Conservation (phyloP, 2,113 vertebrate genomes). For the Melanerpes formicivorus region DNA sequence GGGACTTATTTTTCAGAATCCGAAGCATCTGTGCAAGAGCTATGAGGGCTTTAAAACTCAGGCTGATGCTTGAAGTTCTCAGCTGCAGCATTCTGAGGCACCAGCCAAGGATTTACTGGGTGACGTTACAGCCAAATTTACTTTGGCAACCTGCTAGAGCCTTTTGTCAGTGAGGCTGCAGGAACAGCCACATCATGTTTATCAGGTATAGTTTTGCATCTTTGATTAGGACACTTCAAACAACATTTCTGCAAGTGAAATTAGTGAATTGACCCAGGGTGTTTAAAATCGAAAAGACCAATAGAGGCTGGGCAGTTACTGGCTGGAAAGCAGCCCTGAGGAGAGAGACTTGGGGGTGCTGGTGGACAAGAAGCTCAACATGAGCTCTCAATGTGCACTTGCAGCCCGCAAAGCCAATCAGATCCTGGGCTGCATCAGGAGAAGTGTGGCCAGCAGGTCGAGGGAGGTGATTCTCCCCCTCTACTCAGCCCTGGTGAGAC, state of each 20-base stretch:
- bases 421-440: too few species aligned
- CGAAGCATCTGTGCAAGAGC: background rate
- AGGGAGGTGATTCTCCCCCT: too few species aligned
- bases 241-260: slow-evolving; percentile 18
- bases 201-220: background rate
- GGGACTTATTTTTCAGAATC: background rate
- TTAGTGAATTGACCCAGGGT: background rate
- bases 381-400: too few species aligned
- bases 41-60: background rate
- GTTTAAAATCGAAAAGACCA: background rate
- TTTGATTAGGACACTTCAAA: background rate
- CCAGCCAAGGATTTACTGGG: slow-evolving; percentile 1
- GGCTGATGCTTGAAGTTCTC: background rate
- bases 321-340: too few species aligned
- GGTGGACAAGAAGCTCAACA: too few species aligned
- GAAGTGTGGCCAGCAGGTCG: too few species aligned
- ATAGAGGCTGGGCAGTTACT: too few species aligned
- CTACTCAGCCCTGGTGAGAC: too few species aligned
- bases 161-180: slow-evolving; percentile 1
- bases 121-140: slow-evolving; percentile 48
- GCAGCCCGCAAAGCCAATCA: too few species aligned
- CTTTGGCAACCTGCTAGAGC: slow-evolving; percentile 28
- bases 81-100: background rate
- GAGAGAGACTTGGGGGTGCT: too few species aligned
- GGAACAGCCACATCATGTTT: background rate